Evolutionary conservation across 2,797 vertebrate genomes (phyloP).

Genomic region (Sphenopsis melanotis): DNA sequence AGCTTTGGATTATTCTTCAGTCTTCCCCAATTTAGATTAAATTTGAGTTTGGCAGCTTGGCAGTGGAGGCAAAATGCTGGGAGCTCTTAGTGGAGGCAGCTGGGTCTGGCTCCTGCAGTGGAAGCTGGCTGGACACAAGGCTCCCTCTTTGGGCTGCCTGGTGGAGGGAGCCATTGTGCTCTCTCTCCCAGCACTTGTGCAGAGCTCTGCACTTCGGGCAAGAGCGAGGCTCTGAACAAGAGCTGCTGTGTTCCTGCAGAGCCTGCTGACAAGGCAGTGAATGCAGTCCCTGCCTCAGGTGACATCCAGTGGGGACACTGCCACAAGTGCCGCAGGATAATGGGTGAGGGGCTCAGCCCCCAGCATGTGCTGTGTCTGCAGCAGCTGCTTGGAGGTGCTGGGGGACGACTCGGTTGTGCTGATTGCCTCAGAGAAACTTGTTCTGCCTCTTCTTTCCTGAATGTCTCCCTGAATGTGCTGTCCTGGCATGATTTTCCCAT

Average conservation of each 20-base stretch:
- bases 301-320: neutral
- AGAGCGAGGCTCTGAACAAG: constrained; percentile 3
- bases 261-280: constrained; percentile 7
- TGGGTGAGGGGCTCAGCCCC: neutral
- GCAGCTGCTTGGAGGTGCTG: rapidly evolving
- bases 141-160: neutral
- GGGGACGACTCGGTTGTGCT: neutral
- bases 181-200: neutral
- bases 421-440: neutral
- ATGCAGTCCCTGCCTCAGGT: constrained; percentile 12
- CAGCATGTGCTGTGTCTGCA: neutral
- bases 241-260: neutral
- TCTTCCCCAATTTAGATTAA: neutral
- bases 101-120: neutral
- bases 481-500: neutral
- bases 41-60: neutral
- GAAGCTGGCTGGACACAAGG: neutral
- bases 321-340: neutral
- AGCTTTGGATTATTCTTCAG: neutral
- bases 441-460: neutral
- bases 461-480: neutral
- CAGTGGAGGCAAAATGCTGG: neutral
- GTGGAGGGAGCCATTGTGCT: neutral
- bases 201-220: neutral
- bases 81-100: neutral